Base-by-base conservation (phyloP, 1,140 invertebrate species). In the Eubasilissa regina region DNA sequence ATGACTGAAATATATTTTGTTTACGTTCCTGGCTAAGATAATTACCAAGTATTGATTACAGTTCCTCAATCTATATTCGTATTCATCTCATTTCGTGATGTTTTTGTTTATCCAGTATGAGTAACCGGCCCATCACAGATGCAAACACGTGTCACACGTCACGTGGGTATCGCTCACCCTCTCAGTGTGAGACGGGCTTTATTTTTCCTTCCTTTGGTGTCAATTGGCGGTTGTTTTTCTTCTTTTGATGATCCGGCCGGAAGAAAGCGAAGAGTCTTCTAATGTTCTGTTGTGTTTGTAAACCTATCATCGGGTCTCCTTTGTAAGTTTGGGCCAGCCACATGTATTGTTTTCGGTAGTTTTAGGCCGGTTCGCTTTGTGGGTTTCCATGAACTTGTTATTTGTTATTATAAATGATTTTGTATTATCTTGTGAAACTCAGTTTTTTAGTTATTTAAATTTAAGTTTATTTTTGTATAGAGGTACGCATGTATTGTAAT, bases 281-380 rank as follows among this genome's bases (percentile, higher is more conserved):
- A 73, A 73, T 73, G 68, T 53, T 53, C 25, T 51, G 68, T 55
- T 55, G 12, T 73, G 68, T 73, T 73, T 53, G 68, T 73, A 73
- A 55, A 53, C 68, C 68, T 13, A 73, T 73, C 68, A 73, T 73
- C 68, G 51, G 60, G 47, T 19, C 68, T 35, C 25, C 25, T 73
- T 73, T 73, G 68, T 53, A 19, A 25, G n/a, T n/a, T n/a, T n/a
- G n/a, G n/a, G 17, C 19, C 48, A 17, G 68, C 68, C 68, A 73
- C 12, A 73, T 25, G 68, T 55, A 73, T 73, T 73, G 68, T 73
- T 73, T 70, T 73, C 68, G 13, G 48, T 55, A 25, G 47, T 73
- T 35, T 19, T 0, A 4, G 51, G 68, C 47, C n/a, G 51, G n/a
- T 1, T 21, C 19, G 21, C 51, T 21, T 73, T 73, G 68, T 68